Base-by-base conservation (phyloP, 2,888 invertebrate genomes). In the Pocota personata region DNA sequence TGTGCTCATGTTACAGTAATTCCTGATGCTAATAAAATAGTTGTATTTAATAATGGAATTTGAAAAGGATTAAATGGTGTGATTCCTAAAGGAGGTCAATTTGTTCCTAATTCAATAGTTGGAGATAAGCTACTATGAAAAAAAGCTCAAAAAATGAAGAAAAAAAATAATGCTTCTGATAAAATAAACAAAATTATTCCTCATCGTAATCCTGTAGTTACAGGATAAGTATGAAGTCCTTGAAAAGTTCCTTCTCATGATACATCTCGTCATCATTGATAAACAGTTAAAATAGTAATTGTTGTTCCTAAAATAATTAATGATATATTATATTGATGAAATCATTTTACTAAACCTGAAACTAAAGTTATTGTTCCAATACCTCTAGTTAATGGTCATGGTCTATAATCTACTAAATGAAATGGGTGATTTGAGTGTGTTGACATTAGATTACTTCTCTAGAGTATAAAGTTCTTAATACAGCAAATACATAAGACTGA, bases 221-320 rank as follows among this genome's bases (percentile, higher is more conserved):
- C n/a, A n/a, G n/a, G n/a, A n/a, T n/a, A n/a, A n/a, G n/a, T n/a
- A n/a, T n/a, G 95, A 71, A 93, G 90, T 1, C 95, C 95, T 94
- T 95, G 95, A 73, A 93, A 93, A 0, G 95, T 94, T 88, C 95
- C 93, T 94, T 96, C 95, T 88, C 95, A 95, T 19, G 93, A 93
- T 50, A 95, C 91, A 93, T 95, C 95, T 90, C 95, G 95, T 94
- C 95, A 95, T 94, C 95, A 95, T 94, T 95, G 95, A 89, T 91
- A 93, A 92, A 94, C 93, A 50, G 94, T 93, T 93, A 94, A 87
- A 84, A 93, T 48, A 37, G 91, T 93, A n/a, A n/a, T n/a, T n/a
- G n/a, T n/a, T n/a, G n/a, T n/a, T n/a, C n/a, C n/a, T n/a, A n/a
- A n/a, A n/a, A n/a, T n/a, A n/a, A n/a, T n/a, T n/a, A n/a, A n/a